These are phyloP conservation scores for Picathartes gymnocephalus DNA, from an alignment of 2,113 vertebrate genomes.

Conservation along the genomic window DNA sequence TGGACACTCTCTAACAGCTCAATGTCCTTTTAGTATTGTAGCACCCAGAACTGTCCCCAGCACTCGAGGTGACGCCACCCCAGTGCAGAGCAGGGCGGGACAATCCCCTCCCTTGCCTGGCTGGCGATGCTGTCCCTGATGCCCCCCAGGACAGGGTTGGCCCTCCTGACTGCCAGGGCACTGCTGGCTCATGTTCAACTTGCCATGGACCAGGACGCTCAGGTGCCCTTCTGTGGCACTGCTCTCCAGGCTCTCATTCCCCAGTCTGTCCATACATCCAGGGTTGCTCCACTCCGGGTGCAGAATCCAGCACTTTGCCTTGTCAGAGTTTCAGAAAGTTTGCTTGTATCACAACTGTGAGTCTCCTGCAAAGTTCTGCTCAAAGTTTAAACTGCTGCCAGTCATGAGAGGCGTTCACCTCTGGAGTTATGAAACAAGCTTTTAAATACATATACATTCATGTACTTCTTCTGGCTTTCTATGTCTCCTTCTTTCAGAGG, in stretches of 20 bases:
- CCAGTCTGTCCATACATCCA: background rate
- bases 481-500: background rate
- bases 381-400: background rate
- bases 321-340: background rate
- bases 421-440: background rate
- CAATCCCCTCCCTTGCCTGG: background rate
- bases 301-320: background rate
- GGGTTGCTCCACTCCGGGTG: background rate
- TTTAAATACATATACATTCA: background rate
- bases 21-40: background rate
- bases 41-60: background rate
- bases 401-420: background rate
- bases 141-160: background rate
- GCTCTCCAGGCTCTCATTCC: background rate
- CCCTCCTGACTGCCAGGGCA: background rate
- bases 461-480: background rate
- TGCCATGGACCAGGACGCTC: background rate
- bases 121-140: background rate
- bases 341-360: background rate
- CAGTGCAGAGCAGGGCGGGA: accelerated
- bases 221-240: accelerated
- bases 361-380: background rate
- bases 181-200: background rate
- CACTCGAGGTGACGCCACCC: accelerated
- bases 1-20: background rate